A percentile compares a stretch with the other conserved stretches of the same genome.
Conservation (phyloP, 2,113 vertebrate species). For the Nothobranchius kuhntae region DNA sequence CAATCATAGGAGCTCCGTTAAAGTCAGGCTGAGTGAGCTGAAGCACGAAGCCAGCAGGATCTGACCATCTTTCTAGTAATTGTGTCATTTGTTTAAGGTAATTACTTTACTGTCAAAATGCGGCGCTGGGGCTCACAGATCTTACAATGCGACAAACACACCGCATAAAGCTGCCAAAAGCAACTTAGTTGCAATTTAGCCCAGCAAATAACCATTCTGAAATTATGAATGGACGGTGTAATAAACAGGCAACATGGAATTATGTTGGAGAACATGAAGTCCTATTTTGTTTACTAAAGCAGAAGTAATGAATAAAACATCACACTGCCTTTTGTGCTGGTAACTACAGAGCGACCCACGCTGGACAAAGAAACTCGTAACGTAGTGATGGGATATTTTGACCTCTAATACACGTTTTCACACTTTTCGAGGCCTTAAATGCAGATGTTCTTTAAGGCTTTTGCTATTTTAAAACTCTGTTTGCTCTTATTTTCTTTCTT, state of each 20-base stretch:
- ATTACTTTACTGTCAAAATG: conserved; percentile 61
- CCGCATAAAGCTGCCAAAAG: conserved; percentile 43
- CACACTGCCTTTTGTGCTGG: conserved; percentile 25
- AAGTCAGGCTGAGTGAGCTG: conserved; percentile 11
- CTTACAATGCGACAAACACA: conserved; percentile 41
- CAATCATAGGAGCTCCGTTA: conserved; percentile 11
- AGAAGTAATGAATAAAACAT: conserved; percentile 66
- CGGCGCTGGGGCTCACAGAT: conserved; percentile 41
- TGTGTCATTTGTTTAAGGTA: conserved; percentile 63
- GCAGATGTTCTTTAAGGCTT: conserved; percentile 50
- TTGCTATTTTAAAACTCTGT: conserved; percentile 36
- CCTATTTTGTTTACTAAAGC: conserved; percentile 60
- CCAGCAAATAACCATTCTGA: conserved; percentile 36
- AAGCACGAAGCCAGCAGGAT: conserved; percentile 19
- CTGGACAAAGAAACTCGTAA: conserved; percentile 49
- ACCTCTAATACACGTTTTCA: conserved; percentile 38
- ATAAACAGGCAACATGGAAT: conserved; percentile 50
- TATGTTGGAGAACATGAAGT: conserved; percentile 57
- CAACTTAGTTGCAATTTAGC: conserved; percentile 43
- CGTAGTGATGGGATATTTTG: conserved; percentile 26
- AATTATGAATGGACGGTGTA: conserved; percentile 45
- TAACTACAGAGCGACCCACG: conserved; percentile 21
- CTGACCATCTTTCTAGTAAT: conserved; percentile 36
- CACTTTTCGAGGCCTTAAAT: conserved; percentile 42
- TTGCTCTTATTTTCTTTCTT: conserved; percentile 30